Percentiles rank a stretch among this genome's conserved stretches.
Evolutionary conservation across 2,888 invertebrate species (phyloP).

Genomic region (Zonitis immaculata): DNA sequence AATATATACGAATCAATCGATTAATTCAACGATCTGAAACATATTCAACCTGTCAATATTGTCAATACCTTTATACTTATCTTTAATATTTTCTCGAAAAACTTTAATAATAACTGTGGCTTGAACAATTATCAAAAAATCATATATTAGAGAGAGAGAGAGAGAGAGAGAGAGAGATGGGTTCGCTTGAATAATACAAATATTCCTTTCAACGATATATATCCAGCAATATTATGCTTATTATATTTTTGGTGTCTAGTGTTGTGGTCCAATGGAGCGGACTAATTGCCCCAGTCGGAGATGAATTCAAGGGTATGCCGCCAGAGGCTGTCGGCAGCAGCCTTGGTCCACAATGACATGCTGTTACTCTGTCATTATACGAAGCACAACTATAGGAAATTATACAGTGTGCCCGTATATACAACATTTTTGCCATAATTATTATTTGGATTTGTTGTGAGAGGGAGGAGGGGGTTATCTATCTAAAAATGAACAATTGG

Average conservation of each 20-base stretch:
- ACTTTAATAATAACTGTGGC: too few relatives aligned
- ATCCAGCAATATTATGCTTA: too few relatives aligned
- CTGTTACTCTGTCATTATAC: slow-evolving; percentile 41
- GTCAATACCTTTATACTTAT: slow-evolving; percentile 5
- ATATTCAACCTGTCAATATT: slow-evolving; percentile 7
- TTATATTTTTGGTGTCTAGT: neutral
- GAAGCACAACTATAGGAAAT: slow-evolving; percentile 40
- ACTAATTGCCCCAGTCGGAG: slow-evolving; percentile 23
- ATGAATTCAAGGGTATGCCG: slow-evolving; percentile 29
- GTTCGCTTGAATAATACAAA: too few relatives aligned
- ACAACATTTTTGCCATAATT: slow-evolving; percentile 46
- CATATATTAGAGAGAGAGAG: too few relatives aligned
- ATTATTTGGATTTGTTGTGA: slow-evolving; percentile 42
- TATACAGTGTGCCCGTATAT: slow-evolving; percentile 41
- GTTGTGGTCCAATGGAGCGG: slow-evolving; percentile 8
- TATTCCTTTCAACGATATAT: too few relatives aligned
- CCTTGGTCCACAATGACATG: slow-evolving; percentile 43
- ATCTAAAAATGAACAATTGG: slow-evolving; percentile 4
- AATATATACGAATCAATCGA: slow-evolving; percentile 7
- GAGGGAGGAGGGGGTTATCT: slow-evolving; percentile 5
- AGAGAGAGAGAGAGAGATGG: too few relatives aligned
- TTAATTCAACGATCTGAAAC: slow-evolving; percentile 9
- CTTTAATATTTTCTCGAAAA: too few relatives aligned
- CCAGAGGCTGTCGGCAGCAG: slow-evolving; percentile 40
- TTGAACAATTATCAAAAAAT: too few relatives aligned